Conservation (phyloP, 1,140 invertebrate genomes). For the Leptinotarsa lineolata region DNA sequence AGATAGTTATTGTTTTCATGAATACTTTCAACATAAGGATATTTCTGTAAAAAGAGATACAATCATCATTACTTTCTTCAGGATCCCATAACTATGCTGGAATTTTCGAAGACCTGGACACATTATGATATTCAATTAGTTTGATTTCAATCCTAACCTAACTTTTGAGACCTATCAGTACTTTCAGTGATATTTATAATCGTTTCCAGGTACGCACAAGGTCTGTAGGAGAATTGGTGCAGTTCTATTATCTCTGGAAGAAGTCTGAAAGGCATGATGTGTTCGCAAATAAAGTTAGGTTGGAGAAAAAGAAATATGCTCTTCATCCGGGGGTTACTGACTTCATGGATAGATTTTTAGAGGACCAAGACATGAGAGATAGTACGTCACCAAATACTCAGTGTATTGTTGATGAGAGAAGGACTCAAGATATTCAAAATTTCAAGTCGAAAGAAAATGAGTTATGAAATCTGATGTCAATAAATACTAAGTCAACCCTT, state of each 20-base stretch:
- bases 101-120: too few species aligned
- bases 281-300: conserved; percentile 78
- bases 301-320: conserved; percentile 85
- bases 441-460: background rate
- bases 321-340: conserved; percentile 82
- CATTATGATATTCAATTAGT: too few species aligned
- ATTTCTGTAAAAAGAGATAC: too few species aligned
- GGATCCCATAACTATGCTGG: too few species aligned
- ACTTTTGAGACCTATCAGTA: too few species aligned
- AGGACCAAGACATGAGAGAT: conserved; percentile 63
- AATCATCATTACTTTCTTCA: too few species aligned
- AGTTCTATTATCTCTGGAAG: conserved; percentile 98
- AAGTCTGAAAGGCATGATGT: conserved; percentile 95
- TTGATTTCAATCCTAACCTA: too few species aligned
- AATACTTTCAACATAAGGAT: too few species aligned
- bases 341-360: conserved; percentile 65
- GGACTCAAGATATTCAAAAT: conserved; percentile 18
- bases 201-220: conserved; percentile 65
- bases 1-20: too few species aligned
- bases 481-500: too few species aligned
- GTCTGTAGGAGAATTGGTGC: conserved; percentile 91
- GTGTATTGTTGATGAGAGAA: conserved; percentile 13
- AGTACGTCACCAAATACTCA: conserved; percentile 57
- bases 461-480: background rate
- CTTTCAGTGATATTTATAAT: too few species aligned